A percentile compares a stretch with the other conserved stretches of the same genome.
phyloP scores from a whole-genome alignment of 2,888 invertebrate species.

The Choreutis nemorana region DNA sequence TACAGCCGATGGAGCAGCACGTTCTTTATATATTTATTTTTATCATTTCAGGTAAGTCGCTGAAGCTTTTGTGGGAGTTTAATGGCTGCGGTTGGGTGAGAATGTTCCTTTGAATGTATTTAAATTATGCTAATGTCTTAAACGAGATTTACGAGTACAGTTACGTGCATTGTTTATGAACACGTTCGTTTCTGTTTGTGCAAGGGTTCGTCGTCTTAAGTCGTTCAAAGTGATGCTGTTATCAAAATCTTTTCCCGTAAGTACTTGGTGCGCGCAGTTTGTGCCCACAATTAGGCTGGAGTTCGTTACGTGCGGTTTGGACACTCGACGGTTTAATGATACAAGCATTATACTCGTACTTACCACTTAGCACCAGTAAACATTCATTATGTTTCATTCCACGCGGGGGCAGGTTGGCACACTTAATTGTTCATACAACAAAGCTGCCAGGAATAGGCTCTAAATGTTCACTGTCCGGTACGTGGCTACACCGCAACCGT shows the following conservation, averaged over 20 bases:
- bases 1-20: slow-evolving; percentile 50
- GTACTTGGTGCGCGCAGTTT: too few relatives aligned
- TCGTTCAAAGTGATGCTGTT: too few relatives aligned
- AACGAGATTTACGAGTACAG: too few relatives aligned
- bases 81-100: slow-evolving; percentile 45
- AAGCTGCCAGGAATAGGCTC: slow-evolving; percentile 58
- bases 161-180: too few relatives aligned
- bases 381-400: slow-evolving; percentile 54
- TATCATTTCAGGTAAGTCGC: slow-evolving; percentile 59
- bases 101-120: slow-evolving; percentile 38
- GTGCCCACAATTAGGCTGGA: too few relatives aligned
- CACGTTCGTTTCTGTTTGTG: too few relatives aligned
- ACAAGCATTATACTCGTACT: slow-evolving; percentile 24
- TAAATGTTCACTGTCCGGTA: slow-evolving; percentile 54
- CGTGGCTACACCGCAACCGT: slow-evolving; percentile 46
- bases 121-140: slow-evolving; percentile 12
- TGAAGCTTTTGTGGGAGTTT: slow-evolving; percentile 33
- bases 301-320: too few relatives aligned
- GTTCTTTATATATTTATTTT: slow-evolving; percentile 56
- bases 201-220: too few relatives aligned
- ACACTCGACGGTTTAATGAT: slow-evolving; percentile 15
- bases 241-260: too few relatives aligned
- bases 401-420: slow-evolving; percentile 43
- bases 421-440: slow-evolving; percentile 64
- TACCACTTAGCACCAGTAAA: slow-evolving; percentile 43